Evolutionary conservation across 2,797 vertebrate species (phyloP).

Genomic region (Myotis planiceps): DNA sequence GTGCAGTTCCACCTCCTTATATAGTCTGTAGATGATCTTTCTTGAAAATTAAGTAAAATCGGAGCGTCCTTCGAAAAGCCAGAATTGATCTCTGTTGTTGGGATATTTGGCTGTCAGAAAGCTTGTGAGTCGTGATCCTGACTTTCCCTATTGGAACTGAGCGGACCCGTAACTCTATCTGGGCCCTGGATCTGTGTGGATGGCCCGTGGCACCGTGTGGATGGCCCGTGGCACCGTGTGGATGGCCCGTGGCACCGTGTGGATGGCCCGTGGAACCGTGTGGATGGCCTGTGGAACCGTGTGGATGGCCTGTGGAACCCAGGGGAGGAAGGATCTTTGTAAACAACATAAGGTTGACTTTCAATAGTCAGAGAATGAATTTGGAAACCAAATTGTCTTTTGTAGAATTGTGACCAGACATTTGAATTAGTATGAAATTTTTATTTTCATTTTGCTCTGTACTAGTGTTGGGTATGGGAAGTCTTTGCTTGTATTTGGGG

Average conservation of each 20-base stretch:
- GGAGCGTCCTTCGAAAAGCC: background rate
- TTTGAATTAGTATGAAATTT: background rate
- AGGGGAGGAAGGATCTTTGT: background rate
- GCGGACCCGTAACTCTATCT: background rate
- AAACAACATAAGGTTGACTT: background rate
- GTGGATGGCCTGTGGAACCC: background rate
- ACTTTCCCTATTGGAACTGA: background rate
- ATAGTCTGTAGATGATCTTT: background rate
- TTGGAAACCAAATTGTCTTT: background rate
- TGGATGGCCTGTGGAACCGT: background rate
- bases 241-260: background rate
- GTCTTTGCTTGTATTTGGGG: background rate
- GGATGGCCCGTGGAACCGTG: background rate
- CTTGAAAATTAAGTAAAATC: background rate
- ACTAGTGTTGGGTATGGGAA: background rate
- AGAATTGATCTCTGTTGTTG: background rate
- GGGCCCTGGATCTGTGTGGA: background rate
- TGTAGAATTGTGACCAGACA: background rate
- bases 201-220: background rate
- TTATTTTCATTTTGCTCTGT: background rate
- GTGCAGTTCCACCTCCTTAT: background rate
- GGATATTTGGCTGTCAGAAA: background rate
- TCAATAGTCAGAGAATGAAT: background rate
- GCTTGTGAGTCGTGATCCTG: background rate
- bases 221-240: background rate